Conservation (phyloP, 2,797 vertebrate genomes). For the Danio choprae region DNA sequence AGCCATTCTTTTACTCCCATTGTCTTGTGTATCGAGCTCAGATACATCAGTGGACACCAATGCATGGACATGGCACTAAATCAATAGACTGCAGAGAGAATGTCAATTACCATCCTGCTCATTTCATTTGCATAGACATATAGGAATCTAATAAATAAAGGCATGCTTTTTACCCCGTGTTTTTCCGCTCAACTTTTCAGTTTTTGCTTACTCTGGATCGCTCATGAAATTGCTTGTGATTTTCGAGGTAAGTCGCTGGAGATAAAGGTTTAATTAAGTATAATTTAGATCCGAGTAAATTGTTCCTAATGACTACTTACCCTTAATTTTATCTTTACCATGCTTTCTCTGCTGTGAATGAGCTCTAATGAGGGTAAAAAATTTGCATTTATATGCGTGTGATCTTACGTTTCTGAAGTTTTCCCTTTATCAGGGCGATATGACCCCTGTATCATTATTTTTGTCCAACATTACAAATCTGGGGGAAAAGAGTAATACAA, state of each 20-base stretch:
- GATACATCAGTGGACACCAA: slow-evolving; percentile 4
- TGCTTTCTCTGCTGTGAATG: neutral
- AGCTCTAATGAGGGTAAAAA: neutral
- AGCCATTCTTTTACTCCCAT: neutral
- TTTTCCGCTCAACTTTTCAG: neutral
- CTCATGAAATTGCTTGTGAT: slow-evolving; percentile 11
- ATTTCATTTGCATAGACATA: neutral
- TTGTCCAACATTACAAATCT: neutral
- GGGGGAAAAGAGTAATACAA: neutral
- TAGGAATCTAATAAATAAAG: slow-evolving; percentile 10
- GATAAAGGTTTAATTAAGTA: slow-evolving; percentile 22
- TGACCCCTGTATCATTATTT: slow-evolving; percentile 4
- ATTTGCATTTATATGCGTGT: slow-evolving; percentile 3
- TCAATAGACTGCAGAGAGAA: neutral
- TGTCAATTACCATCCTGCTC: neutral
- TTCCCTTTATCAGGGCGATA: neutral
- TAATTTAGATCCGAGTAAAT: slow-evolving; percentile 12
- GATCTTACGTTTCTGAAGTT: slow-evolving; percentile 16
- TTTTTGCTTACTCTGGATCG: neutral
- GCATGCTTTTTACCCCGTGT: neutral
- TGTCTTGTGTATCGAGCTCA: neutral
- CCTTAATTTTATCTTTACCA: neutral
- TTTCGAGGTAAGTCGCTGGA: neutral
- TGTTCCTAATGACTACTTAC: neutral
- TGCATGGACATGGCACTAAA: slow-evolving; percentile 5